A percentile compares a stretch with the other conserved stretches of the same genome.
Conservation (phyloP, 2,888 invertebrate species). For the Ormia ochracea region DNA sequence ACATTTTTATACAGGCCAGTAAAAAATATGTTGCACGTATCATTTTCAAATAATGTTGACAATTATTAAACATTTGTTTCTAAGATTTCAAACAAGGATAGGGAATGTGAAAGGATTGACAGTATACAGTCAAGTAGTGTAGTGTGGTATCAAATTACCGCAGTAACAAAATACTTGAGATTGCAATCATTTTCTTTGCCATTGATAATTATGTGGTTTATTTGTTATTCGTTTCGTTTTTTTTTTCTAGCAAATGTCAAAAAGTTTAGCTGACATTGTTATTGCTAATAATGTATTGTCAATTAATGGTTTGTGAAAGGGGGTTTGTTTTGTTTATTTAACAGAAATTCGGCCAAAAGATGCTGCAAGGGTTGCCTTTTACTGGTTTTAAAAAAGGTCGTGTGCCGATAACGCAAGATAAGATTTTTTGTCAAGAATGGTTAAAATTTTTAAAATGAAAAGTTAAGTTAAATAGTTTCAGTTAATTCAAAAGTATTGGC, state of each 20-base stretch:
- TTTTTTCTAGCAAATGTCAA: constrained; percentile 51
- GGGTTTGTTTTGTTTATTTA: neutral
- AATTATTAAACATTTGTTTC: constrained; percentile 59
- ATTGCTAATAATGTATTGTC: constrained; percentile 52
- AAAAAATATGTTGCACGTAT: constrained; percentile 38
- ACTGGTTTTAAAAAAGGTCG: constrained; percentile 26
- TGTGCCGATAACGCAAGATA: constrained; percentile 54
- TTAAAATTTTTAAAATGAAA: too few species aligned
- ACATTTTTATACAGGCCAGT: constrained; percentile 32
- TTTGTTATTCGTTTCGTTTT: neutral
- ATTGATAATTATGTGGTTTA: constrained; percentile 50
- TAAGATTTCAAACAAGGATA: constrained; percentile 43
- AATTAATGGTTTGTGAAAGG: constrained; percentile 47
- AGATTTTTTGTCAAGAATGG: neutral
- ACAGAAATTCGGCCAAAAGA: constrained; percentile 24
- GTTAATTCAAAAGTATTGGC: too few species aligned
- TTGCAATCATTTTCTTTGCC: constrained; percentile 49
- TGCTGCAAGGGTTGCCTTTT: constrained; percentile 48
- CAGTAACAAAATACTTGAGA: constrained; percentile 47
- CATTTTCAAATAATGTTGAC: constrained; percentile 57
- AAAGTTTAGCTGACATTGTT: constrained; percentile 51
- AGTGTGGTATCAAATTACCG: constrained; percentile 53
- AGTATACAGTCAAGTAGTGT: constrained; percentile 4
- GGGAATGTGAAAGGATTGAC: constrained; percentile 36
- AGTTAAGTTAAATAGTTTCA: too few species aligned